Conservation (phyloP, 2,797 vertebrate genomes). For the Astyanax mexicanus region DNA sequence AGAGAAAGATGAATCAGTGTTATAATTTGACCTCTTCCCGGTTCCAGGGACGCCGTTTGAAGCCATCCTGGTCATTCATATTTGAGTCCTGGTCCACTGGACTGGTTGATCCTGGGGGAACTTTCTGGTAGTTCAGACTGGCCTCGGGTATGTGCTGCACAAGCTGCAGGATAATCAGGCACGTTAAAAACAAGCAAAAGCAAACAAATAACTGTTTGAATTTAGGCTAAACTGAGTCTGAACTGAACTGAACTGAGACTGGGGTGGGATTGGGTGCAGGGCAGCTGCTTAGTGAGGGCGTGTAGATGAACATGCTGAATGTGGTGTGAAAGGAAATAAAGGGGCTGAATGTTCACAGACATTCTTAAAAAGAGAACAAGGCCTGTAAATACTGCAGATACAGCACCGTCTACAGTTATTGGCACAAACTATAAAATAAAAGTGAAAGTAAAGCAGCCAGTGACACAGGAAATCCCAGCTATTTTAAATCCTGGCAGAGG, state of each 20-base stretch:
- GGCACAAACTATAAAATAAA: no score
- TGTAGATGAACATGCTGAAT: background rate
- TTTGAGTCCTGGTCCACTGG: constrained; percentile 88
- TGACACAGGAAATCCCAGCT: no score
- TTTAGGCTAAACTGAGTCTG: background rate
- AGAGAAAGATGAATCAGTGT: background rate
- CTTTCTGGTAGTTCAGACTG: constrained; percentile 97
- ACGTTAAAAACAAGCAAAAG: constrained; percentile 10
- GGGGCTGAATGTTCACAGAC: background rate
- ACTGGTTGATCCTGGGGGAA: constrained; percentile 87
- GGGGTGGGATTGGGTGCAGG: no score
- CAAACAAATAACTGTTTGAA: background rate
- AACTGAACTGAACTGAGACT: background rate
- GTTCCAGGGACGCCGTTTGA: constrained; percentile 77
- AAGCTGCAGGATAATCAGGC: constrained; percentile 79
- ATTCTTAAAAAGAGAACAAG: no score
- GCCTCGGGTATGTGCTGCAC: constrained; percentile 96
- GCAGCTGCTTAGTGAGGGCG: background rate
- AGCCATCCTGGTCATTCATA: constrained; percentile 86
- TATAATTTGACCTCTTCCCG: constrained; percentile 81
- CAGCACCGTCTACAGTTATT: no score
- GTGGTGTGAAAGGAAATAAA: background rate
- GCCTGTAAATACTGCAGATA: no score
- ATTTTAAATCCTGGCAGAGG: no score
- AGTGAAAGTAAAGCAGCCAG: no score